phyloP scores from a whole-genome alignment of 2,797 vertebrate species.

The Apodemus agrarius region DNA sequence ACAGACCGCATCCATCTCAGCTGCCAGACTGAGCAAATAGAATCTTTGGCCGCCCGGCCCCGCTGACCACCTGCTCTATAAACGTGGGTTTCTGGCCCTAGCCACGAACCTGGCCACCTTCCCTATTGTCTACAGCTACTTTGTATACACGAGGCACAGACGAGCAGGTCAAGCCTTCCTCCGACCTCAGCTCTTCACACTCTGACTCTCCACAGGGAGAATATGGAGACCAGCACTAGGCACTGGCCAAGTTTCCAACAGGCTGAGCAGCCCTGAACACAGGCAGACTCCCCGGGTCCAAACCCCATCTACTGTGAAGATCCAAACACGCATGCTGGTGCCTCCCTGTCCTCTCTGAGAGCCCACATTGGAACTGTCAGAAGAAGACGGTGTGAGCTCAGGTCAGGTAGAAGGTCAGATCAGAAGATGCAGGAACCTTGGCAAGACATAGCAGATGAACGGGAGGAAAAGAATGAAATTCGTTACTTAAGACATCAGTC shows the following conservation, averaged over 20 bases:
- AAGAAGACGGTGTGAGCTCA: not conserved
- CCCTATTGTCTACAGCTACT: not conserved
- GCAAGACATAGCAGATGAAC: not conserved
- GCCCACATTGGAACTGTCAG: not conserved
- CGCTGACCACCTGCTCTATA: not conserved
- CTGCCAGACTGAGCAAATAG: slow-evolving; percentile 24
- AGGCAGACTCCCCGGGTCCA: not conserved
- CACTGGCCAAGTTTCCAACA: rapidly evolving
- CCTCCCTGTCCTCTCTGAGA: not conserved
- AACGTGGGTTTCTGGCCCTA: not conserved
- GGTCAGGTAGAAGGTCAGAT: no score
- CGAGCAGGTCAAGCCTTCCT: rapidly evolving
- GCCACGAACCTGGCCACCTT: not conserved
- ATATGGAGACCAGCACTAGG: rapidly evolving
- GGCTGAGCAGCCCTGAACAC: not conserved
- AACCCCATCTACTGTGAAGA: not conserved
- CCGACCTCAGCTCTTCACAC: not conserved
- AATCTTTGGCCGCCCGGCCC: slow-evolving; percentile 8
- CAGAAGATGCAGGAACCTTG: not conserved
- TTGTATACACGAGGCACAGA: not conserved
- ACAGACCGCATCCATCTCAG: not conserved
- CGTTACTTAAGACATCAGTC: not conserved
- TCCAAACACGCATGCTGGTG: rapidly evolving
- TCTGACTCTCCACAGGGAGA: not conserved
- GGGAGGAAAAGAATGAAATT: not conserved